Conservation (phyloP, 2,888 invertebrate species). For the Cheilosia soror region DNA sequence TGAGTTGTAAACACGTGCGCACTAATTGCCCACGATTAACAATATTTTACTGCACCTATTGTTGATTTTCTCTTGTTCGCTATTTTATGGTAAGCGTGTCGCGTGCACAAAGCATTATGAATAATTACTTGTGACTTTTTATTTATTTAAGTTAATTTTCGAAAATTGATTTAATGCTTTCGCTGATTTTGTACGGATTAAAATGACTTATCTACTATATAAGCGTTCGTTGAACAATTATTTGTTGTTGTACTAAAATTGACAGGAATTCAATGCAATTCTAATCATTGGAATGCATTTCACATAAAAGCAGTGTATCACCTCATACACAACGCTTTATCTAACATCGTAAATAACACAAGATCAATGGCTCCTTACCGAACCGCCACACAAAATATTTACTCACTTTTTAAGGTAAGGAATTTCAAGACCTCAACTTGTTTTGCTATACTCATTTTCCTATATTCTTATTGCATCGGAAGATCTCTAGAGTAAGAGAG, state of each 20-base stretch:
- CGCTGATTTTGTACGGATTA: not conserved
- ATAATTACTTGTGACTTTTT: not conserved
- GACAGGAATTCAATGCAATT: not conserved
- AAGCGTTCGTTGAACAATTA: not conserved
- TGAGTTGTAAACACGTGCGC: slow-evolving; percentile 58
- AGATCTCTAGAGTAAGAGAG: slow-evolving; percentile 27
- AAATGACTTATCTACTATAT: not conserved
- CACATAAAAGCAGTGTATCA: not conserved
- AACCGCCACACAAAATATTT: slow-evolving; percentile 56
- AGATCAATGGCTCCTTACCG: slow-evolving; percentile 59
- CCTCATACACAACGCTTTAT: slow-evolving; percentile 17
- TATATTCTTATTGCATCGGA: slow-evolving; percentile 52
- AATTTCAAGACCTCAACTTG: slow-evolving; percentile 66
- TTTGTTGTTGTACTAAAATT: too few relatives aligned
- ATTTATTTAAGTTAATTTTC: not conserved
- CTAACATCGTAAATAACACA: slow-evolving; percentile 26
- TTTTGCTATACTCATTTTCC: slow-evolving; percentile 46
- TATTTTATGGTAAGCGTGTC: slow-evolving; percentile 15
- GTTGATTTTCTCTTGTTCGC: slow-evolving; percentile 14
- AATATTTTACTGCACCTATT: slow-evolving; percentile 43
- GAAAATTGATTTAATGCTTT: not conserved
- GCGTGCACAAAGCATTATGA: slow-evolving; percentile 20
- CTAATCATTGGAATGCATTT: not conserved
- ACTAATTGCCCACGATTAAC: slow-evolving; percentile 62
- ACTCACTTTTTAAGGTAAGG: slow-evolving; percentile 72